Percentiles rank a stretch among this genome's conserved stretches.
Conservation (phyloP, 1,140 invertebrate species). For the Gryon sp. region DNA sequence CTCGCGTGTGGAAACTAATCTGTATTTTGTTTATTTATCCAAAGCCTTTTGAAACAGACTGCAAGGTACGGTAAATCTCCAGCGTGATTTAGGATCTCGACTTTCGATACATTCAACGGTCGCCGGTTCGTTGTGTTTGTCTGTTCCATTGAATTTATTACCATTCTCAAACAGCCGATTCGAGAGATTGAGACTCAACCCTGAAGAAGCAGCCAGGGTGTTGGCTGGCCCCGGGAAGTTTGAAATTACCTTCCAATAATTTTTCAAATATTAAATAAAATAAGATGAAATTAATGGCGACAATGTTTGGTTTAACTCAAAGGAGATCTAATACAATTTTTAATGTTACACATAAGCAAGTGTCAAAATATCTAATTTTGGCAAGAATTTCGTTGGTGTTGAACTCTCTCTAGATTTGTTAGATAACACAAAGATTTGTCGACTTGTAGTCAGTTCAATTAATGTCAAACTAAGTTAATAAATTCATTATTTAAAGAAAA, state of each 20-base stretch:
- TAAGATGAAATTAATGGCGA: too few species aligned
- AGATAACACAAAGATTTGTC: too few species aligned
- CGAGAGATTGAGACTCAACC: slow-evolving; percentile 67
- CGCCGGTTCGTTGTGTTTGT: slow-evolving; percentile 72
- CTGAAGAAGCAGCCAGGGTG: slow-evolving; percentile 61
- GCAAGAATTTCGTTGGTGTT: too few species aligned
- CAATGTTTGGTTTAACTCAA: too few species aligned
- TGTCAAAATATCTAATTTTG: too few species aligned
- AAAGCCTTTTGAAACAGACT: slow-evolving; percentile 70
- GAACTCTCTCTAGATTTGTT: too few species aligned
- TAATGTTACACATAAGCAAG: too few species aligned
- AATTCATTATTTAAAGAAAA: too few species aligned
- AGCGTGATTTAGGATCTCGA: slow-evolving; percentile 77
- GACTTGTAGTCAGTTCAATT: too few species aligned
- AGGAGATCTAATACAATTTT: too few species aligned
- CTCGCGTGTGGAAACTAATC: slow-evolving; percentile 75
- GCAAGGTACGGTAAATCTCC: slow-evolving; percentile 66
- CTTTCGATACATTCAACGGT: slow-evolving; percentile 74
- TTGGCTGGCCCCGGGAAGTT: slow-evolving; percentile 63
- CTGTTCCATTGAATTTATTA: slow-evolving; percentile 76
- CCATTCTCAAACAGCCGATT: slow-evolving; percentile 66
- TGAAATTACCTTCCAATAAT: slow-evolving; percentile 68
- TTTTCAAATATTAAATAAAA: slow-evolving; percentile 53
- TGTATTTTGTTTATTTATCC: slow-evolving; percentile 80
- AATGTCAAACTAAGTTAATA: too few species aligned